These are phyloP conservation scores for Torymus auratus DNA, from an alignment of 2,888 invertebrate species.

Conservation along the genomic window DNA sequence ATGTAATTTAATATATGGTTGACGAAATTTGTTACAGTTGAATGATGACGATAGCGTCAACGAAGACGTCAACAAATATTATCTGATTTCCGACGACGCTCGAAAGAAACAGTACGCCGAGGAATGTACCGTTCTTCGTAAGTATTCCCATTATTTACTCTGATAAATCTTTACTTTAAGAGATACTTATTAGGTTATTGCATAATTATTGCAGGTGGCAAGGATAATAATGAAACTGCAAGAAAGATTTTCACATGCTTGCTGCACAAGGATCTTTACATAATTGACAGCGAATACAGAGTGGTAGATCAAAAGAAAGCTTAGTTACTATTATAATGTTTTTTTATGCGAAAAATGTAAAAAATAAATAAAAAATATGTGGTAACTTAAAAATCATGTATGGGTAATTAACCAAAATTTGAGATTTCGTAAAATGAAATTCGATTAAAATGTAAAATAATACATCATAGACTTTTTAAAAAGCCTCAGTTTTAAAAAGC, in stretches of 20 bases:
- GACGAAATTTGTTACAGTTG: background rate
- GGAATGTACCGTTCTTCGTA: background rate
- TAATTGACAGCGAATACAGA: background rate
- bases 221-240: background rate
- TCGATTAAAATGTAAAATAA: no score
- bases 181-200: background rate
- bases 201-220: background rate
- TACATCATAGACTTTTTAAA: no score
- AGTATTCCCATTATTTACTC: background rate
- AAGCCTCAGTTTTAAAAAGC: no score
- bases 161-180: no score
- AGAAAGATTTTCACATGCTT: conserved; percentile 4
- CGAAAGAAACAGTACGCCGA: background rate
- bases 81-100: conserved; percentile 6
- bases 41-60: background rate
- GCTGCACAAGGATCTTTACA: background rate
- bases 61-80: background rate
- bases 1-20: background rate
- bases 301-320: no score
- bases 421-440: no score
- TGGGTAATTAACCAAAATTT: no score
- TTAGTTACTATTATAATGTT: background rate
- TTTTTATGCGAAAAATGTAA: no score
- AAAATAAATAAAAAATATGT: no score
- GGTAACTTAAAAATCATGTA: no score